Percentiles rank a stretch among this genome's conserved stretches.
These are phyloP conservation scores for Amphimallon solstitiale DNA, from an alignment of 2,888 invertebrate species.

Conservation along the genomic window DNA sequence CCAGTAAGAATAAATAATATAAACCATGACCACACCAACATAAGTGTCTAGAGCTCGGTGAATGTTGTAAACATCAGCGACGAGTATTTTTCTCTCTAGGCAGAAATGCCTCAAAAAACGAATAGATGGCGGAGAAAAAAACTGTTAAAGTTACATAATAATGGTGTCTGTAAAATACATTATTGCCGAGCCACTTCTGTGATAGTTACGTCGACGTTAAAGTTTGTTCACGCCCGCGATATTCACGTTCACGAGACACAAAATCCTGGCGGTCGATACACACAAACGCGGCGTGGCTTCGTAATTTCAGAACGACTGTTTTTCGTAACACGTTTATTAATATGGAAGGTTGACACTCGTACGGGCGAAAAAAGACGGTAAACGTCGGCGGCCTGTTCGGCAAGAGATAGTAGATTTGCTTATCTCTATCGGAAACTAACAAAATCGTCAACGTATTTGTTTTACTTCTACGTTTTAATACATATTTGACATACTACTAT, in stretches of 20 bases:
- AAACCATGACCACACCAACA: conserved; percentile 31
- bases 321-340: conserved; percentile 33
- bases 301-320: conserved; percentile 32
- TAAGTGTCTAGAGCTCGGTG: not conserved
- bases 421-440: conserved; percentile 34
- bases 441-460: conserved; percentile 22
- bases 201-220: conserved; percentile 23
- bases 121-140: conserved; percentile 5
- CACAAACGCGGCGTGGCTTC: conserved; percentile 27
- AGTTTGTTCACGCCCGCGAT: conserved; percentile 24
- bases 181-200: conserved; percentile 18
- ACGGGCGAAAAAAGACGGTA: conserved; percentile 28
- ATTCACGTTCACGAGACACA: conserved; percentile 28
- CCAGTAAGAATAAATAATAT: conserved; percentile 14
- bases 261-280: conserved; percentile 27
- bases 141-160: conserved; percentile 5
- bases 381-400: conserved; percentile 28
- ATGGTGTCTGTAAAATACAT: not conserved
- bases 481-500: not conserved
- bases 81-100: conserved; percentile 5
- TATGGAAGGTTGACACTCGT: conserved; percentile 27
- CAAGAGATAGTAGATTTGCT: conserved; percentile 33
- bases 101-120: conserved; percentile 6
- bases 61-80: not conserved
- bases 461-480: conserved; percentile 7